phyloP scores from a whole-genome alignment of 2,888 invertebrate genomes.

The Drosophila barbarae region DNA sequence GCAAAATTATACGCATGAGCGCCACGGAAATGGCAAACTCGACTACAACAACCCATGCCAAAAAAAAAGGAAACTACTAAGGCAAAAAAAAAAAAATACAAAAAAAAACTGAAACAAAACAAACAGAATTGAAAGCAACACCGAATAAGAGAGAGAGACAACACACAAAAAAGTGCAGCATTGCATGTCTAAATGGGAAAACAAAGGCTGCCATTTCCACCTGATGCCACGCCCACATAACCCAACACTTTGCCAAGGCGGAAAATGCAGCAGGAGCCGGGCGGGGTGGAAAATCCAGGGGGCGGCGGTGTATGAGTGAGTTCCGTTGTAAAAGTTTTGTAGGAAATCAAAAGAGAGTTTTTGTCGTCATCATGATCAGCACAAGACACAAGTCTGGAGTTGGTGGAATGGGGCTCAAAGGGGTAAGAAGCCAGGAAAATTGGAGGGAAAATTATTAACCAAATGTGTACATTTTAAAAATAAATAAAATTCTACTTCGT shows the following conservation, averaged over 20 bases:
- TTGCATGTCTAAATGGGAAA: constrained; percentile 46
- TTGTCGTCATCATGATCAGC: constrained; percentile 33
- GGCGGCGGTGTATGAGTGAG: constrained; percentile 15
- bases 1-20: constrained; percentile 74
- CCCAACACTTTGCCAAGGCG: constrained; percentile 29
- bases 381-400: not conserved
- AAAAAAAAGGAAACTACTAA: constrained; percentile 58
- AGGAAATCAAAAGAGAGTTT: constrained; percentile 41
- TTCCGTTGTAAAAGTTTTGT: constrained; percentile 43
- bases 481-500: too few relatives aligned
- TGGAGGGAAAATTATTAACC: not conserved
- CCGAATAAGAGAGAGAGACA: constrained; percentile 51
- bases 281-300: not conserved
- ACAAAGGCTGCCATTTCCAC: constrained; percentile 46
- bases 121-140: constrained; percentile 69
- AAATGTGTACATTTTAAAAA: too few relatives aligned
- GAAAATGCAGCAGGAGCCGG: not conserved
- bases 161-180: constrained; percentile 45
- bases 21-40: constrained; percentile 74
- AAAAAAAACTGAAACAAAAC: constrained; percentile 65
- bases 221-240: constrained; percentile 41
- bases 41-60: constrained; percentile 49
- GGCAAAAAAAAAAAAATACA: constrained; percentile 25
- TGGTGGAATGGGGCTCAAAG: not conserved
- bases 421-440: not conserved